Base-by-base conservation (phyloP, 2,113 vertebrate genomes). In the Dromaius novaehollandiae region DNA sequence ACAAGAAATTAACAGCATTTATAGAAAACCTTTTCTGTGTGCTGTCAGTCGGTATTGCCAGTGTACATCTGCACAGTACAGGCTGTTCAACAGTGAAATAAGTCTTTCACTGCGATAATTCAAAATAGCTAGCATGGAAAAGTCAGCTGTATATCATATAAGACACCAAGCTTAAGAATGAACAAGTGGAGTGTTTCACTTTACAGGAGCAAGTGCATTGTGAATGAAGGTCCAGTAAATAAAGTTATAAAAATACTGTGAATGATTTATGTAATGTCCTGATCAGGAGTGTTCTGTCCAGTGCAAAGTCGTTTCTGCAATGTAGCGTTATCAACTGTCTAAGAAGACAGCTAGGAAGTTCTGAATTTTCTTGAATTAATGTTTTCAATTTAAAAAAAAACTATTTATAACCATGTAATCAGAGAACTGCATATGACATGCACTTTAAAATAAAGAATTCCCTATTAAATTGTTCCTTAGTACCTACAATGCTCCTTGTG, bases 401-500 rank as follows among this genome's bases (percentile, higher is more conserved):
- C 4, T 11, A 28, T 46, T 15, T 66, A 6, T 53, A 56, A 83
- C 3, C 7, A 8, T 4, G 1, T 38, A 44, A 26, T 40, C 63
- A 69, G 42, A 80, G 25, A 83, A 73, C 58, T 74, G 17, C 3
- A 77, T 74, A 53, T 53, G 34, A 44, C 56, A 58, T 17, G 20
- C 6, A 1, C 8, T 56, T 44, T 81, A 22, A 55, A 78, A 61
- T 42, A 42, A 78, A 40, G 13, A 1, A 4, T 70, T 95, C 91
- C 14, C 17, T 77, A 4, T 58, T 77, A 6, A 14, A 3, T 53
- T 80, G 13, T 61, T 74, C 38, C 16, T 25, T 69, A 51, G 46
- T 69, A 22, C 14, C 17, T 40, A 17, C 0, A 2, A 17, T 73
- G 9, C 9, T 79, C 36, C 28, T 66, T 3, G 2, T 10, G 2